phyloP scores from a whole-genome alignment of 2,888 invertebrate species.

The Watsonalla binaria region DNA sequence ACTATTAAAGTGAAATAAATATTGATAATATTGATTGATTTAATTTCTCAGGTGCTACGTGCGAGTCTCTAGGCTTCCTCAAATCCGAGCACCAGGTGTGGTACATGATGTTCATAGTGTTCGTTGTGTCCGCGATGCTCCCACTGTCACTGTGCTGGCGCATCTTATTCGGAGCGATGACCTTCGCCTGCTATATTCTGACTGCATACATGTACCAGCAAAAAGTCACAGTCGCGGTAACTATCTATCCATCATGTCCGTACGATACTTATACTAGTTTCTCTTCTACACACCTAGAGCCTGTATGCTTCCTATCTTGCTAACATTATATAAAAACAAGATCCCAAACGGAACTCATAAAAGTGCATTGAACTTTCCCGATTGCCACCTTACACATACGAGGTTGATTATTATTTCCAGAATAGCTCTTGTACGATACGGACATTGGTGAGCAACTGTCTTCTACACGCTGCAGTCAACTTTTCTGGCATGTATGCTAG shows the following conservation, averaged over 20 bases:
- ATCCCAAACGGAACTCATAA: no score
- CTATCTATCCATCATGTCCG: no score
- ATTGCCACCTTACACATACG: background rate
- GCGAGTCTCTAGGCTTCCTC: slow-evolving; percentile 85
- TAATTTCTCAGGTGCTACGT: slow-evolving; percentile 81
- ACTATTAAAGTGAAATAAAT: background rate
- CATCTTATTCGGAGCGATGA: slow-evolving; percentile 89
- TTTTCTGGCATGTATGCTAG: slow-evolving; percentile 97
- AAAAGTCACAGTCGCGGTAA: background rate
- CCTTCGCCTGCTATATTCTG: slow-evolving; percentile 87
- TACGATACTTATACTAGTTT: no score
- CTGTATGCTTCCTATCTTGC: no score
- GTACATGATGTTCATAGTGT: slow-evolving; percentile 96
- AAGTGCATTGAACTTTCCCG: background rate
- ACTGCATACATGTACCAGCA: slow-evolving; percentile 65
- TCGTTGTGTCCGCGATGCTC: slow-evolving; percentile 96
- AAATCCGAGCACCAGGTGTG: slow-evolving; percentile 90
- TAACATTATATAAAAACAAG: no score
- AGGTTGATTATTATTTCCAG: slow-evolving; percentile 36
- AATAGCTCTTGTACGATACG: slow-evolving; percentile 78
- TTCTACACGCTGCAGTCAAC: slow-evolving; percentile 92
- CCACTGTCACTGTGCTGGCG: slow-evolving; percentile 94
- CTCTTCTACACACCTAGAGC: no score
- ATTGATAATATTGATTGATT: background rate
- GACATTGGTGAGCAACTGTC: slow-evolving; percentile 84